Evolutionary conservation across 2,888 invertebrate species (phyloP).

Genomic region (Loripinus fragilis): DNA sequence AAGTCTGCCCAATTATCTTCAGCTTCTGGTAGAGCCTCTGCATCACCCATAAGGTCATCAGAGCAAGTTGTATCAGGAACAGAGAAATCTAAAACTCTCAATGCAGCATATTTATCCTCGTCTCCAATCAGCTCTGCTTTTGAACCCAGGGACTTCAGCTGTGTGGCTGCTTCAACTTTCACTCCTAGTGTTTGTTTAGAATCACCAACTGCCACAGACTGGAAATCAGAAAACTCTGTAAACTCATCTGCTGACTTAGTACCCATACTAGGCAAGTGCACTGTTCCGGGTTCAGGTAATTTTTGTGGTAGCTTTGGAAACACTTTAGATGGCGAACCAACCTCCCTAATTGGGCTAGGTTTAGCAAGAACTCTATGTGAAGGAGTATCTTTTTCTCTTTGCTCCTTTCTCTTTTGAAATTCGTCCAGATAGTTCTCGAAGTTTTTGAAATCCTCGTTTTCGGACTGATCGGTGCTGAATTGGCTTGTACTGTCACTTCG

Average conservation of each 20-base stretch:
- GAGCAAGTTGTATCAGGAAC: conserved; percentile 17
- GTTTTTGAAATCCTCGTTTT: conserved; percentile 77
- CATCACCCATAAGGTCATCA: conserved; percentile 14
- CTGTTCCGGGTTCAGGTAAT: conserved; percentile 21
- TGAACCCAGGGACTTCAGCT: conserved; percentile 51
- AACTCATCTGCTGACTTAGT: conserved; percentile 56
- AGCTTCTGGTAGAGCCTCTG: conserved; percentile 30
- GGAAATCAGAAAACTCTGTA: conserved; percentile 75
- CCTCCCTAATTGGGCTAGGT: conserved; percentile 20
- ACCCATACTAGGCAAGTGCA: background rate
- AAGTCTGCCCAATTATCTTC: conserved; percentile 67
- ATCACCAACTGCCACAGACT: conserved; percentile 63
- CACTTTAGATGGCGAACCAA: conserved; percentile 22
- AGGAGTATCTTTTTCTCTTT: conserved; percentile 65
- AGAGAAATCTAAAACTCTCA: conserved; percentile 65
- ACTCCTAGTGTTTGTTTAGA: background rate
- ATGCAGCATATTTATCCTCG: conserved; percentile 78
- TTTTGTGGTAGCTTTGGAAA: conserved; percentile 28
- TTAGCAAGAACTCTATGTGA: conserved; percentile 67
- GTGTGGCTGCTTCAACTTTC: conserved; percentile 12
- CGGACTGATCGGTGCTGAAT: conserved; percentile 78
- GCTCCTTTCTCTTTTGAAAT: conserved; percentile 67
- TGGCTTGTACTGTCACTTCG: conserved; percentile 75
- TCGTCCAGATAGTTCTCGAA: conserved; percentile 78
- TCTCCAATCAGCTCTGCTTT: conserved; percentile 71